Conservation (phyloP, 1,140 invertebrate species). For the Gryon sp. region DNA sequence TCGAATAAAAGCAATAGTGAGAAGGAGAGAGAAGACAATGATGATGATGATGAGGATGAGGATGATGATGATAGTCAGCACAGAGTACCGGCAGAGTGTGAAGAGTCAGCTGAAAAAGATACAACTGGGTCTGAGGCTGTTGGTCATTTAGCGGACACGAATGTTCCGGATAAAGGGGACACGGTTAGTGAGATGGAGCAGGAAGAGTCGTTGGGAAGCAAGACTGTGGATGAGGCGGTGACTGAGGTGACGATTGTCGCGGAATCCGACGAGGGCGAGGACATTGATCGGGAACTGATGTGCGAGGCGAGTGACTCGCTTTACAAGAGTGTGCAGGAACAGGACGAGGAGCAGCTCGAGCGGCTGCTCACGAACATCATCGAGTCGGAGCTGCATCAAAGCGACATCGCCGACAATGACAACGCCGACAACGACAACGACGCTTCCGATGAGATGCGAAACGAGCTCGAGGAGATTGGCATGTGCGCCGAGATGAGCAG, state of each 20-base stretch:
- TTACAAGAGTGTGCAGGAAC: constrained; percentile 34
- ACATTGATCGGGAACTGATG: background rate
- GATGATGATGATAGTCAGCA: too few relatives aligned
- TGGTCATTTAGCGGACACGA: too few relatives aligned
- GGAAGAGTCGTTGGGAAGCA: too few relatives aligned
- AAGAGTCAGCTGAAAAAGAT: too few relatives aligned
- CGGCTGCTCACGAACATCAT: constrained; percentile 72
- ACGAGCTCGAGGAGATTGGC: constrained; percentile 34
- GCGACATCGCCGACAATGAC: constrained; percentile 19
- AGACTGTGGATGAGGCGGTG: too few relatives aligned
- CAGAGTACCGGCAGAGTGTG: too few relatives aligned
- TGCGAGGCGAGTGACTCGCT: constrained; percentile 11
- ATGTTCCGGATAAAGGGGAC: too few relatives aligned
- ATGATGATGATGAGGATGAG: background rate
- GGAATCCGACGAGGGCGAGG: background rate
- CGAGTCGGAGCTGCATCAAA: constrained; percentile 68
- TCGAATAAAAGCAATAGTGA: constrained; percentile 19
- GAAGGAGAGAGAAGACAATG: background rate
- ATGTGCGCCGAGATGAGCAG: background rate
- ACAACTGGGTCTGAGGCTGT: too few relatives aligned
- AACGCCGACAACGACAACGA: constrained; percentile 18
- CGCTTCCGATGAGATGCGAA: constrained; percentile 23
- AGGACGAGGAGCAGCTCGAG: constrained; percentile 73
- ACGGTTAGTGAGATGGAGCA: too few relatives aligned
- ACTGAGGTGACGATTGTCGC: too few relatives aligned